Evolutionary conservation across 2,888 invertebrate species (phyloP).

Genomic region (Agrotis exclamationis): DNA sequence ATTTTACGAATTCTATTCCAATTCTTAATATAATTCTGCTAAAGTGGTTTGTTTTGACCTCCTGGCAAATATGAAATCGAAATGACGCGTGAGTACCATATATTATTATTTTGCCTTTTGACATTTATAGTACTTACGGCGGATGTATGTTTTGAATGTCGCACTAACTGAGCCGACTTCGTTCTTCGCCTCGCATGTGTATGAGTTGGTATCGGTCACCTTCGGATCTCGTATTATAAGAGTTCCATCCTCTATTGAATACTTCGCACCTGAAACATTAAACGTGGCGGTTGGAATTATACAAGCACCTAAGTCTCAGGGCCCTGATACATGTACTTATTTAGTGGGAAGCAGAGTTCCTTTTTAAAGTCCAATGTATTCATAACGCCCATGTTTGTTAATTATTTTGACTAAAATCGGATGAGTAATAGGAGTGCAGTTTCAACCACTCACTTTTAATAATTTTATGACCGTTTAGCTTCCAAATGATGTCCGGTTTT

Average conservation of each 20-base stretch:
- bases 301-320: background rate
- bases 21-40: too few species aligned
- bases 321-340: background rate
- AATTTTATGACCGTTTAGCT: conserved; percentile 16
- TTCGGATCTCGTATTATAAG: conserved; percentile 37
- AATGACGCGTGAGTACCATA: too few species aligned
- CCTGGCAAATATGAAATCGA: too few species aligned
- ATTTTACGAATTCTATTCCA: too few species aligned
- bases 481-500: conserved; percentile 52
- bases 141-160: conserved; percentile 34
- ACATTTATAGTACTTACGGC: conserved; percentile 32
- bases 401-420: background rate
- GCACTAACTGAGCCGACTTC: conserved; percentile 17
- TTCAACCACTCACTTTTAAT: conserved; percentile 29
- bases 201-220: background rate
- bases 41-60: too few species aligned
- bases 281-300: background rate
- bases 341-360: background rate
- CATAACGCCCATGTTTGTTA: background rate
- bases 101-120: too few species aligned
- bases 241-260: conserved; percentile 35
- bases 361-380: too few species aligned
- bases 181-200: conserved; percentile 51
- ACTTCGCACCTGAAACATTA: conserved; percentile 43
- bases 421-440: background rate